Evolutionary conservation across 1,140 invertebrate genomes (phyloP).

Genomic region (Chymomyza costata): DNA sequence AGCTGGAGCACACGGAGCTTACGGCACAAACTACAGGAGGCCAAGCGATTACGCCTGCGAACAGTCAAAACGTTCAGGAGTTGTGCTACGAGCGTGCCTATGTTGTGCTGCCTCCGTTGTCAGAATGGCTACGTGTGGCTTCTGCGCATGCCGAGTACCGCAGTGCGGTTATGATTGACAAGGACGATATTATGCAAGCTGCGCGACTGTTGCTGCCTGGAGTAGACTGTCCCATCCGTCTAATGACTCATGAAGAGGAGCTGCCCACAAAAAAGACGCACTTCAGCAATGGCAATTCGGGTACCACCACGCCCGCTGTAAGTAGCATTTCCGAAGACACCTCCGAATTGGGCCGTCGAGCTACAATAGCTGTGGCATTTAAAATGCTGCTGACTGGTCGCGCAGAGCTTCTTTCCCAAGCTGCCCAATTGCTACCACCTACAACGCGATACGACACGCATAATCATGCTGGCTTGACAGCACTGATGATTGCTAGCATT

Average conservation of each 20-base stretch:
- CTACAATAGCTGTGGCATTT: constrained; percentile 87
- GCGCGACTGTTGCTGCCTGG: constrained; percentile 89
- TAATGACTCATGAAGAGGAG: constrained; percentile 79
- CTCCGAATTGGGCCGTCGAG: constrained; percentile 76
- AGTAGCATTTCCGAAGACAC: constrained; percentile 60
- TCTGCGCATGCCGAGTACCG: constrained; percentile 88
- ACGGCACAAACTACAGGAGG: constrained; percentile 37
- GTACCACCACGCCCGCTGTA: constrained; percentile 26
- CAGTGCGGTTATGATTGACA: constrained; percentile 86
- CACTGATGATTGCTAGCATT: constrained; percentile 87
- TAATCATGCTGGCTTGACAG: constrained; percentile 86
- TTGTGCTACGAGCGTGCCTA: constrained; percentile 91
- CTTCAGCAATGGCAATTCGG: constrained; percentile 28
- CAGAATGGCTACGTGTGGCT: constrained; percentile 90
- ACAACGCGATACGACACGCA: constrained; percentile 84
- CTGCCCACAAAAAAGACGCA: constrained; percentile 72
- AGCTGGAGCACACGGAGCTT: constrained; percentile 78
- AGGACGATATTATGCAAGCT: constrained; percentile 93
- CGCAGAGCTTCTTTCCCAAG: constrained; percentile 86
- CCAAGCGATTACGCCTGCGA: constrained; percentile 27
- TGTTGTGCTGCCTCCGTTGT: constrained; percentile 88
- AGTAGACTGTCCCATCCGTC: constrained; percentile 89
- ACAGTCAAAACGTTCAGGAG: constrained; percentile 79
- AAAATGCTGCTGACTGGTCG: constrained; percentile 85
- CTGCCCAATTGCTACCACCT: constrained; percentile 83